Evolutionary conservation across 2,113 vertebrate species (phyloP).

Genomic region (Odontesthes bonariensis): DNA sequence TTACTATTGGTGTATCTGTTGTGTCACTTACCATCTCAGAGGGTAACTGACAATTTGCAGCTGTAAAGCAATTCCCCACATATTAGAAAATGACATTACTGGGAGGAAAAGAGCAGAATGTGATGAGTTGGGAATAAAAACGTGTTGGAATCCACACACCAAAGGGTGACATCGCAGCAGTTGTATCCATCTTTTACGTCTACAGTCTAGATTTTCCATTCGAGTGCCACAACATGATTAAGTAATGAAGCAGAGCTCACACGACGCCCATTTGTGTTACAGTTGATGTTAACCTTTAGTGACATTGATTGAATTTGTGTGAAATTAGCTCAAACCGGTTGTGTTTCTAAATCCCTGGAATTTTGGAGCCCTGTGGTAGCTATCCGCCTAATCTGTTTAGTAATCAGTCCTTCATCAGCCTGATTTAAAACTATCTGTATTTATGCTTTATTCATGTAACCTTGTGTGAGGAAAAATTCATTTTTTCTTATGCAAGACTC

Average conservation of each 20-base stretch:
- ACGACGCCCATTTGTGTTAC: neutral
- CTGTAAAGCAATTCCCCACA: no score
- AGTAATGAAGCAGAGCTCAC: neutral
- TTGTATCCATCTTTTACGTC: neutral
- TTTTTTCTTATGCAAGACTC: slow-evolving; percentile 3
- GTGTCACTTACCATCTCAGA: no score
- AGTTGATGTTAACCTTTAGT: neutral
- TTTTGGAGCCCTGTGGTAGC: neutral
- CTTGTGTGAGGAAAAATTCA: slow-evolving; percentile 24
- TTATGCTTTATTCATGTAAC: slow-evolving; percentile 23
- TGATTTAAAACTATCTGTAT: slow-evolving; percentile 21
- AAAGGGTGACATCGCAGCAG: neutral
- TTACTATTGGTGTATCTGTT: no score
- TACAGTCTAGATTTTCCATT: no score
- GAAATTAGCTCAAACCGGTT: neutral
- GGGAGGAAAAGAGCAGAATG: no score
- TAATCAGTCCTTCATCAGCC: slow-evolving; percentile 12
- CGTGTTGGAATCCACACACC: neutral
- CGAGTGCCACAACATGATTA: neutral
- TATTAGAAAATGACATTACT: no score
- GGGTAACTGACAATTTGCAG: no score
- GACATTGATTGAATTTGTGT: neutral
- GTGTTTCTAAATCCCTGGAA: neutral
- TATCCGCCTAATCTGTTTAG: neutral
- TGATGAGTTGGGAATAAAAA: no score